Base-by-base conservation (phyloP, 2,113 vertebrate genomes). In the Brachyhypopomus occidentalis region DNA sequence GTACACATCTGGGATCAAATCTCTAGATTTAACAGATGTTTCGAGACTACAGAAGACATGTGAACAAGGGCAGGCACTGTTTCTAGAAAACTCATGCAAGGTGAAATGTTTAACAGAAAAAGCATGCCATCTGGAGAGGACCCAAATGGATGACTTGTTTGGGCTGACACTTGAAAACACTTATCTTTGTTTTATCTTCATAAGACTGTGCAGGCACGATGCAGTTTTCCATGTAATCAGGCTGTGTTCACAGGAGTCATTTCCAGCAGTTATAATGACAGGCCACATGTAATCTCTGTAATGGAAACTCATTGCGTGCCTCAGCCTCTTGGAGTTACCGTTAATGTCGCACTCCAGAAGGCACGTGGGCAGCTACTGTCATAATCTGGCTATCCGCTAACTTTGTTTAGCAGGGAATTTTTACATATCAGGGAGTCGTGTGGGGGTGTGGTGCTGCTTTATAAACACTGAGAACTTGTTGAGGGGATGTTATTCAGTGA, bases 1-100 rank as follows among this genome's bases (percentile, higher is more conserved):
- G 12, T 67, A 48, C 60, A 81, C 27, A 64, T 64, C 25, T 56
- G 52, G 48, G 23, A 27, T 58, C 1, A 77, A 74, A 66, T 80
- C 59, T n/a, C 45, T 25, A 45, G 30, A 59, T 48, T 60, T 72
- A 45, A 58, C 41, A 55, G 59, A 41, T 52, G 78, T 64, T 27
- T 66, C 63, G 55, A 41, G 8, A 60, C 71, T 55, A 45, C 20
- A 30, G 67, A 79, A 79, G 77, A 67, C 77, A 62, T 25, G 77
- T 34, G 22, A 78, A 59, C 30, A 22, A 70, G 7, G 67, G 22
- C 5, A 62, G 34, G 55, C 36, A 71, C 69, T 16, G 22, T 23
- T 52, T 52, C 45, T 14, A 52, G 19, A 30, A 25, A 19, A 62
- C 8, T 25, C 1, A 12, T 17, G 25, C 25, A 2, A 16, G 5